Evolutionary conservation across 2,797 vertebrate species (phyloP), one percentile per base, ranked within the genome.

Genomic region (Xiphophorus birchmanni): DNA sequence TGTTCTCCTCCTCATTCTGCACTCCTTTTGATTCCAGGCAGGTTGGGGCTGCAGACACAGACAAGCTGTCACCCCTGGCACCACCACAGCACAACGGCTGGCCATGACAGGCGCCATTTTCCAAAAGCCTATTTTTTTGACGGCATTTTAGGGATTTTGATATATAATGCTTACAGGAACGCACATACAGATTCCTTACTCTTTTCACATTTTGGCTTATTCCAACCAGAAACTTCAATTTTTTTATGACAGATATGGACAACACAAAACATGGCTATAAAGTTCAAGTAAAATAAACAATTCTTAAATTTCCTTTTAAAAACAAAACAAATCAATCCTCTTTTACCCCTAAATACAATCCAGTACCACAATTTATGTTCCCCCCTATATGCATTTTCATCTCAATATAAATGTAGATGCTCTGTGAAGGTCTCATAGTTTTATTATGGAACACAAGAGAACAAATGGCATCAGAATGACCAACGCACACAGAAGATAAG

Each of bases 1-100:
- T 91, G 86, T 93, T 91, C 88, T 91, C 85, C 82, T 76, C 80
- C 90, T 91, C 86, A 84, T 86, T 94, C 92, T 93, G 94, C 77
- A 90, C 90, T 90, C 93, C 91, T 93, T 91, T 93, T 94, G 85
- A 92, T 92, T 91, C 90, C 76, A 80, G 92, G 92, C 91, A 95
- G 91, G 93, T 95, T 92, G 88, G 84, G 82, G 74, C 85, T 75
- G 81, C 88, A 81, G 84, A 81, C 78, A 84, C 88, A 83, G 81
- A 93, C 93, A 92, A 93, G 90, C 91, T 93, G 91, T 88, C 90
- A 81, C 85, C 90, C 88, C 91, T 94, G 92, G 91, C 92, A 93
- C 82, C 23, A 4, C 80, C 83, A 80, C 76, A 23, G 65, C 11
- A 40, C 82, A 79, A 84, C 75, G 80, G 84, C 80, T 86, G 90